These are phyloP conservation scores for Eucera pruinosa DNA, from an alignment of 2,888 invertebrate genomes.

Conservation along the genomic window DNA sequence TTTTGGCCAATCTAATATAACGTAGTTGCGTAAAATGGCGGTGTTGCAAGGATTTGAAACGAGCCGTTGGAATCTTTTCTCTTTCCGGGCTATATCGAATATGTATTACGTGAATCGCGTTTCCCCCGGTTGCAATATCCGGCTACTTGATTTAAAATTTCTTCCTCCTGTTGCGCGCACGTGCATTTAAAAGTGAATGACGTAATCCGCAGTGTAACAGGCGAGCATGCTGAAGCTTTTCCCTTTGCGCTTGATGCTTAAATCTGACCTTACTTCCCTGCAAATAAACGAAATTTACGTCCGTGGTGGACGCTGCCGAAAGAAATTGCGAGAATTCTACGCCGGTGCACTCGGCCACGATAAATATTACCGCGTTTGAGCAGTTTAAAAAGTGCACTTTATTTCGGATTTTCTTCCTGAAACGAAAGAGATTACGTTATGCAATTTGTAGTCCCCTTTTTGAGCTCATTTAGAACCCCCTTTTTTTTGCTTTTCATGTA, in stretches of 20 bases:
- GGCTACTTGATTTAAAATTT: conserved; percentile 45
- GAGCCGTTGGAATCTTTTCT: conserved; percentile 11
- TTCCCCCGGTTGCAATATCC: conserved; percentile 34
- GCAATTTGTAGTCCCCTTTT: not conserved
- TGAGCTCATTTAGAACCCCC: not conserved
- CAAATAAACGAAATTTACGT: conserved; percentile 24
- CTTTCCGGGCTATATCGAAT: conserved; percentile 15
- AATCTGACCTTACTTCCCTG: conserved; percentile 21
- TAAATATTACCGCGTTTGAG: not conserved
- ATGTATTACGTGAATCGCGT: conserved; percentile 23
- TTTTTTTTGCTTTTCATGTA: not conserved
- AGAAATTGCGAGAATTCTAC: conserved; percentile 1
- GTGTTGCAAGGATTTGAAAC: conserved; percentile 1
- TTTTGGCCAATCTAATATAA: too few species aligned
- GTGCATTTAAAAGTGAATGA: conserved; percentile 43
- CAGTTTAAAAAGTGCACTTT: not conserved
- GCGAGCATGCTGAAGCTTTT: not conserved
- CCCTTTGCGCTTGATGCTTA: conserved; percentile 16
- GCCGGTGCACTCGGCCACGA: not conserved
- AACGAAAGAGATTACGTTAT: not conserved
- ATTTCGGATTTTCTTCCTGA: not conserved
- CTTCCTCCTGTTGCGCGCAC: conserved; percentile 36
- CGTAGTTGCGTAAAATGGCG: not conserved
- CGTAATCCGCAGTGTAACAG: conserved; percentile 36
- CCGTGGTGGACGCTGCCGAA: too few species aligned